Base-by-base conservation (phyloP, 2,888 invertebrate genomes). In the Plebejus argus region DNA sequence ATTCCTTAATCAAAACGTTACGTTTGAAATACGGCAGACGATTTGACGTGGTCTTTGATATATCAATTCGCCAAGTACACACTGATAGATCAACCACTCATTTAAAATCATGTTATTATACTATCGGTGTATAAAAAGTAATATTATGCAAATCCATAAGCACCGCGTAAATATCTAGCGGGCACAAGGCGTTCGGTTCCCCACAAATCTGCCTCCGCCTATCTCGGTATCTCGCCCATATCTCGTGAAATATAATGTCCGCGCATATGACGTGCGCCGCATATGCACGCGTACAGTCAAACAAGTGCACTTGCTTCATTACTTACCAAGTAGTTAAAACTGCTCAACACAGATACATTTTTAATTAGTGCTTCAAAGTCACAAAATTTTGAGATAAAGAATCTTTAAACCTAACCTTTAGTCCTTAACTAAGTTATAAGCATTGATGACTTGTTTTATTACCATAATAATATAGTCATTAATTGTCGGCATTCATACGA, bases 221-320 rank as follows among this genome's bases (percentile, higher is more conserved):
- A 88, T 87, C 88, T 83, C 61, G 71, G 76, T 80, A 82, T 83
- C 82, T 79, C 81, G 75, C 82, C 83, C 83, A 82, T 86, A 85
- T 84, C 82, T 83, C 80, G 82, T 79, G 77, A 85, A 86, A 86
- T 88, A 86, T 88, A 86, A 86, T 84, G 85, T 79, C 83, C 84
- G 83, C 79, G 74, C 81, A 82, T 79, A 77, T 70, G 78, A 78
- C 77, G 78, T 81, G 81, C 79, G 82, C 84, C 85, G 84, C 85
- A 82, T 85, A 83, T 85, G 83, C 82, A 78, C 83, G 81, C 78
- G 74, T 77, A 76, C 76, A 81, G 81, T 80, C 82, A 83, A 83
- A 80, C 82, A 80, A 81, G 80, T 71, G 56, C 10, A 72, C n/a
- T 20, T 3, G 61, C 61, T 61, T 12, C 12, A 23, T 1, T 45